Conservation (phyloP, 2,113 vertebrate genomes). For the Lophotis ruficrista region DNA sequence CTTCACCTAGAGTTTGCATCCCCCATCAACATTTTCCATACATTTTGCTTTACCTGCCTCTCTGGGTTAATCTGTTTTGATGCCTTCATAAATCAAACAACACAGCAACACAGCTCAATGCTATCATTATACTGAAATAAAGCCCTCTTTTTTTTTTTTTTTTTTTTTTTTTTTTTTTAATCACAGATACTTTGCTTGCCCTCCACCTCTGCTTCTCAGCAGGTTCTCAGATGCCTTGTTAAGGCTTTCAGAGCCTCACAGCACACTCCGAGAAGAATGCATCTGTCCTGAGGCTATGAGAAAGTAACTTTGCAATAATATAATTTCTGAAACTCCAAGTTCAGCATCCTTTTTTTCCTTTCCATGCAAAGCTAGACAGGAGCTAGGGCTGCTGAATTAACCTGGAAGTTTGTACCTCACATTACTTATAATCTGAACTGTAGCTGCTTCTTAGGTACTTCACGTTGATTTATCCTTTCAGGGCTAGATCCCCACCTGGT, state of each 20-base stretch:
- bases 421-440: neutral
- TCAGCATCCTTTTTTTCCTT: constrained; percentile 20
- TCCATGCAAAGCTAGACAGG: constrained; percentile 4
- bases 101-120: constrained; percentile 7
- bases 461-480: neutral
- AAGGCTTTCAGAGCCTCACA: constrained; percentile 38
- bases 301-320: constrained; percentile 26
- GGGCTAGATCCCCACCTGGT: neutral
- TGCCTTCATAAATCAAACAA: constrained; percentile 59
- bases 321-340: constrained; percentile 30
- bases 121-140: constrained; percentile 55
- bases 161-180: neutral
- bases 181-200: constrained; percentile 36
- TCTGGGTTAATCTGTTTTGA: constrained; percentile 50
- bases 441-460: neutral
- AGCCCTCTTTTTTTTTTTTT: neutral
- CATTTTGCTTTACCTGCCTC: neutral
- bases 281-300: neutral
- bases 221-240: constrained; percentile 27
- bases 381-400: constrained; percentile 14
- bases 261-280: neutral
- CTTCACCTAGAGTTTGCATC: neutral
- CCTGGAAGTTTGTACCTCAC: constrained; percentile 28
- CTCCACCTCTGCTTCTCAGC: constrained; percentile 45
- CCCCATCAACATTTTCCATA: neutral